Evolutionary conservation across 2,888 invertebrate species (phyloP).

Genomic region (Sympetrum striolatum): DNA sequence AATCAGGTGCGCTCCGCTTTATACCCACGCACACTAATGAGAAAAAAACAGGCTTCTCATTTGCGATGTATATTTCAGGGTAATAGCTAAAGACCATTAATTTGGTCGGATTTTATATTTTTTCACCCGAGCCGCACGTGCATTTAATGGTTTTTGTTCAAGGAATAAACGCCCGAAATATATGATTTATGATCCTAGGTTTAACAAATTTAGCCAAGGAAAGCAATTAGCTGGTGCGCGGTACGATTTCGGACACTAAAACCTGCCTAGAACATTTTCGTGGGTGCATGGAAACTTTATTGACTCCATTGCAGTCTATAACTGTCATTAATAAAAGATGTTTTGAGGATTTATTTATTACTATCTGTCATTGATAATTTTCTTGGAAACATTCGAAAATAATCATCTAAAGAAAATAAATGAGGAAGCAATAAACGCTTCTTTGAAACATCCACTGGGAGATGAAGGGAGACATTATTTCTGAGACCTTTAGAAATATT

Average conservation of each 20-base stretch:
- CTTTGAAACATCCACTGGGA: no score
- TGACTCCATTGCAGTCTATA: background rate
- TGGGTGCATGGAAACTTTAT: background rate
- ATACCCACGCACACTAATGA: background rate
- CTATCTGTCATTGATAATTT: no score
- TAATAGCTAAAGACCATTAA: background rate
- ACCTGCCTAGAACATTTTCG: background rate
- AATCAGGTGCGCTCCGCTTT: background rate
- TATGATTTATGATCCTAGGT: background rate
- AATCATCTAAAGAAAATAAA: no score
- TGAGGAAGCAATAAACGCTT: no score
- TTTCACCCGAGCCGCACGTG: background rate
- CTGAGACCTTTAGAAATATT: no score
- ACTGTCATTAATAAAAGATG: background rate
- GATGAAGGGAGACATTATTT: no score
- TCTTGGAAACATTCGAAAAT: no score
- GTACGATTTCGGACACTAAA: no score
- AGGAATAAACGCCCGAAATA: background rate
- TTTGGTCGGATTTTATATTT: background rate
- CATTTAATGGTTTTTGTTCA: background rate
- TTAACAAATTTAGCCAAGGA: background rate
- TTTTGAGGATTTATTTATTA: background rate
- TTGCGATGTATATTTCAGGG: background rate
- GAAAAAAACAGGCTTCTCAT: background rate
- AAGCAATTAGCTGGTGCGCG: background rate